These are phyloP conservation scores for Nasonia longicornis DNA, from an alignment of 1,140 invertebrate species.

Conservation along the genomic window DNA sequence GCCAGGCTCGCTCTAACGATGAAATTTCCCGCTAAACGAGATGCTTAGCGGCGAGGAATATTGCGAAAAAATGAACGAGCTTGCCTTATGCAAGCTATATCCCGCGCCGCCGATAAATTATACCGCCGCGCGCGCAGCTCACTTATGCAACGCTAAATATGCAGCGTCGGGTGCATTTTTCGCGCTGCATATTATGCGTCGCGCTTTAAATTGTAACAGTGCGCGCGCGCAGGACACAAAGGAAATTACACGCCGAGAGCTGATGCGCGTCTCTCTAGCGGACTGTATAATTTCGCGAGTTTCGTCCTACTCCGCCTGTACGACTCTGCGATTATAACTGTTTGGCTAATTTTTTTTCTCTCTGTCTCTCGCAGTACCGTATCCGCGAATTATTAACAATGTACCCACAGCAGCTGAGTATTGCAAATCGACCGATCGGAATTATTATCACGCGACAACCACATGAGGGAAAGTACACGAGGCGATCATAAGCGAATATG, in stretches of 20 bases:
- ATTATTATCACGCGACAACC: neutral
- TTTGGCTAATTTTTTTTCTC: neutral
- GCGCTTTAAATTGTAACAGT: neutral
- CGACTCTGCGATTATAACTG: neutral
- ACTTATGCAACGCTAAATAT: constrained; percentile 21
- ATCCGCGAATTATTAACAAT: neutral
- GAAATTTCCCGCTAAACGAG: neutral
- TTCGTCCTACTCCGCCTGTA: neutral
- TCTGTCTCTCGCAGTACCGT: neutral
- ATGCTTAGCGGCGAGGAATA: neutral
- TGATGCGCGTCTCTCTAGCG: neutral
- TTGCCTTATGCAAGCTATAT: neutral
- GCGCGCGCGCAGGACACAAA: neutral
- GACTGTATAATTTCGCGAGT: neutral
- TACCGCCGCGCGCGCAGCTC: neutral
- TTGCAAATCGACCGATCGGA: neutral
- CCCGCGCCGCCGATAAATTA: neutral
- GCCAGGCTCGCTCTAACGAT: neutral
- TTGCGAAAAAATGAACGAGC: neutral
- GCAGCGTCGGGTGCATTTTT: neutral
- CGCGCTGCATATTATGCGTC: neutral
- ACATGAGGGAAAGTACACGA: neutral
- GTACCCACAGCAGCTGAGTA: too few species aligned
- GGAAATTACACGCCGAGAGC: neutral
- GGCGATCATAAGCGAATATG: neutral